Conservation (phyloP, 92 coral and sea anemone species). For the Siderastrea radians region DNA sequence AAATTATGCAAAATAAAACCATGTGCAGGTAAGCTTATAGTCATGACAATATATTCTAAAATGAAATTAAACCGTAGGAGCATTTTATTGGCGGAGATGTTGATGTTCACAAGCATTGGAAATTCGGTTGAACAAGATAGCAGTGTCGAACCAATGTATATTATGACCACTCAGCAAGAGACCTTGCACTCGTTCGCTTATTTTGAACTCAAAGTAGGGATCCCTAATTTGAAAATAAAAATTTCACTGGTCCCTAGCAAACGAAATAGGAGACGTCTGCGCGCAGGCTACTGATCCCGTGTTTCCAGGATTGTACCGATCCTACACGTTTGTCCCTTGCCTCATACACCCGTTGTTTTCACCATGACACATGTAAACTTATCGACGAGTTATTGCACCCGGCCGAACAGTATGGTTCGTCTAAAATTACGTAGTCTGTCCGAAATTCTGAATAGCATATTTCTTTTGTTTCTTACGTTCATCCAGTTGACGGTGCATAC, state of each 20-base stretch:
- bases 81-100: background rate
- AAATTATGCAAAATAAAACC: slow-evolving; percentile 83
- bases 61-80: no score
- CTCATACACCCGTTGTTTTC: no score
- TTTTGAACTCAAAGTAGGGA: background rate
- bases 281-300: no score
- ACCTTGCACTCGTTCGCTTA: background rate
- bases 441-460: background rate
- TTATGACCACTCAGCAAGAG: no score
- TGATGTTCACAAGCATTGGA: background rate
- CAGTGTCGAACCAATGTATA: no score
- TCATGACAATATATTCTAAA: no score
- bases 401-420: background rate
- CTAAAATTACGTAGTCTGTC: background rate
- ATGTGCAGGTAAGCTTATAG: slow-evolving; percentile 63
- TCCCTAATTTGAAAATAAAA: background rate
- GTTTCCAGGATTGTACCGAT: no score
- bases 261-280: no score
- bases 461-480: background rate
- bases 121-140: no score
- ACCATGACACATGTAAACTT: no score
- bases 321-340: no score
- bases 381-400: background rate
- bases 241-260: no score
- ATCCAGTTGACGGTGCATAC: slow-evolving; percentile 80